These are phyloP conservation scores for Hyposoter didymator DNA, from an alignment of 2,888 invertebrate genomes.

Conservation along the genomic window DNA sequence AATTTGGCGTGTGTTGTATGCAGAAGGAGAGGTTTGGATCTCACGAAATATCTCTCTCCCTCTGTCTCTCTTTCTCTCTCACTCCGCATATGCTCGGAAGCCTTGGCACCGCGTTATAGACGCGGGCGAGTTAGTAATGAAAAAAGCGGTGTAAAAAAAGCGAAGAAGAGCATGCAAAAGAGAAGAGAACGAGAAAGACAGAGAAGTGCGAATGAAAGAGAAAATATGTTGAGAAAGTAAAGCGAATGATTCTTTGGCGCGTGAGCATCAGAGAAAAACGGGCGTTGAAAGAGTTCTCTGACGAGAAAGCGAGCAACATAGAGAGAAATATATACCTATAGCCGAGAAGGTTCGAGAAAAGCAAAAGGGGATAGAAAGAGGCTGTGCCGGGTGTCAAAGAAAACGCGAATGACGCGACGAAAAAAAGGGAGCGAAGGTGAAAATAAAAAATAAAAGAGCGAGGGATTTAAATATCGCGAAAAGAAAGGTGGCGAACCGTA, in stretches of 20 bases:
- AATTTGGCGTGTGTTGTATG: conserved; percentile 29
- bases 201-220: conserved; percentile 7
- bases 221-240: conserved; percentile 18
- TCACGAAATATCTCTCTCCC: conserved; percentile 54
- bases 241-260: conserved; percentile 25
- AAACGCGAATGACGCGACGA: conserved; percentile 41
- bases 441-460: conserved; percentile 27
- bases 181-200: conserved; percentile 11
- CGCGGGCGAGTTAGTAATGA: conserved; percentile 49
- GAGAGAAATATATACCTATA: neutral
- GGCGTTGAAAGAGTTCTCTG: conserved; percentile 44
- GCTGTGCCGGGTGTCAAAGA: conserved; percentile 42
- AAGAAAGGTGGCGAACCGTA: conserved; percentile 67
- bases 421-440: conserved; percentile 38
- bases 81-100: conserved; percentile 36
- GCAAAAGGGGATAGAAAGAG: conserved; percentile 43
- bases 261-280: conserved; percentile 46
- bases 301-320: conserved; percentile 34
- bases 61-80: neutral
- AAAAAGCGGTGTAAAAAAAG: conserved; percentile 61
- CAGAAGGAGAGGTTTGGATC: conserved; percentile 48
- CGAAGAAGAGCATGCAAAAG: conserved; percentile 44
- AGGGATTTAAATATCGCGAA: conserved; percentile 41
- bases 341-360: conserved; percentile 3
- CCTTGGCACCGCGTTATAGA: conserved; percentile 45